These are phyloP conservation scores for Tetrapedia diversipes DNA, from an alignment of 2,888 invertebrate species.

Conservation along the genomic window DNA sequence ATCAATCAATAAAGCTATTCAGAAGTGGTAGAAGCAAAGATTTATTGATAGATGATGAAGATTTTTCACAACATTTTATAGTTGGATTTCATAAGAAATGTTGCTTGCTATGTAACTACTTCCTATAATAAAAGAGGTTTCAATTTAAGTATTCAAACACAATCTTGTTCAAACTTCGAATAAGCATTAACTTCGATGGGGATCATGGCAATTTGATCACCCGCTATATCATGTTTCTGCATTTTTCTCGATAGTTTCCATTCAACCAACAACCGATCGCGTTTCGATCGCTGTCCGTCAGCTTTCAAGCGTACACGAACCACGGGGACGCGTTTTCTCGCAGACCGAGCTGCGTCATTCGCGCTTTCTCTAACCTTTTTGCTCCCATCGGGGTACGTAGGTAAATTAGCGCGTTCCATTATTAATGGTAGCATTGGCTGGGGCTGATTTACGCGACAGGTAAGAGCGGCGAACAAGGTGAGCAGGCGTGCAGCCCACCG, in stretches of 20 bases:
- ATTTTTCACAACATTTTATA: no score
- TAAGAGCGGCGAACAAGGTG: conserved; percentile 67
- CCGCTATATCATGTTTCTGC: conserved; percentile 5
- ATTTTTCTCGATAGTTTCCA: conserved; percentile 7
- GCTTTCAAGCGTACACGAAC: neutral
- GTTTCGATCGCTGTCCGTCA: neutral
- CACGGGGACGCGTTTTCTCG: neutral
- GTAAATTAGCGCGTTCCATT: conserved; percentile 55
- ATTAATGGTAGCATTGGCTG: conserved; percentile 63
- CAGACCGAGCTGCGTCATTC: neutral
- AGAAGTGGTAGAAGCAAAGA: no score
- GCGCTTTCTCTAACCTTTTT: conserved; percentile 28
- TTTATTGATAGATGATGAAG: no score
- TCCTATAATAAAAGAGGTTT: no score
- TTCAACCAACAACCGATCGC: neutral
- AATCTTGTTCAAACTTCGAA: no score
- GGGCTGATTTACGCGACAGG: conserved; percentile 70
- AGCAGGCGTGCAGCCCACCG: conserved; percentile 70
- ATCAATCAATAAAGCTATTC: no score
- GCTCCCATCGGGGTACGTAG: conserved; percentile 2
- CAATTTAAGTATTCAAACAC: no score
- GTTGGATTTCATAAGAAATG: no score
- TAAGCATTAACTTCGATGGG: no score
- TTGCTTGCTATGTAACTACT: no score
- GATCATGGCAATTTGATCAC: no score